Evolutionary conservation across 2,888 invertebrate genomes (phyloP).

Genomic region (Endomychus coccineus): DNA sequence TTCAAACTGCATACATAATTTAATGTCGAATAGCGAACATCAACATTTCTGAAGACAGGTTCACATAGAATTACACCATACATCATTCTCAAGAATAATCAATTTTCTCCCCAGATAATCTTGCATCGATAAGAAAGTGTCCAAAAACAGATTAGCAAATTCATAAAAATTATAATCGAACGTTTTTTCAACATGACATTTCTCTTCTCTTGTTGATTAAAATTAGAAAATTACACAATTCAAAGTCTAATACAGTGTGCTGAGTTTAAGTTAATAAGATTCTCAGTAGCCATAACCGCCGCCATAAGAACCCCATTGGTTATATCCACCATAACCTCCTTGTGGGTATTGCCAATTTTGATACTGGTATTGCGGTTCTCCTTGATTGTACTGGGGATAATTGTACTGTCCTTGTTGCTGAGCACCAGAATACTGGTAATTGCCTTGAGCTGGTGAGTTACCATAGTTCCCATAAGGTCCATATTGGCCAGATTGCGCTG

Average conservation of each 20-base stretch:
- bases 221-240: no score
- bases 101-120: no score
- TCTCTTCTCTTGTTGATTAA: no score
- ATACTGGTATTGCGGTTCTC: conserved; percentile 50
- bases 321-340: conserved; percentile 49
- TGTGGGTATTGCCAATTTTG: conserved; percentile 54
- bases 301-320: conserved; percentile 54
- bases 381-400: conserved; percentile 49
- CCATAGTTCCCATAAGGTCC: conserved; percentile 39
- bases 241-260: conserved; percentile 2
- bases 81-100: no score
- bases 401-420: conserved; percentile 47
- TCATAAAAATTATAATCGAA: no score
- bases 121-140: no score
- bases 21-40: no score
- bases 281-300: conserved; percentile 40
- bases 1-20: no score
- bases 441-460: conserved; percentile 40
- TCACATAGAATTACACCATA: no score
- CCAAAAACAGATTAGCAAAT: no score
- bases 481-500: conserved; percentile 36
- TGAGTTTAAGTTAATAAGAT: no score
- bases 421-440: conserved; percentile 41
- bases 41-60: no score
- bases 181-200: background rate